phyloP scores from a whole-genome alignment of 2,113 vertebrate species.

The Syrmaticus mikado region DNA sequence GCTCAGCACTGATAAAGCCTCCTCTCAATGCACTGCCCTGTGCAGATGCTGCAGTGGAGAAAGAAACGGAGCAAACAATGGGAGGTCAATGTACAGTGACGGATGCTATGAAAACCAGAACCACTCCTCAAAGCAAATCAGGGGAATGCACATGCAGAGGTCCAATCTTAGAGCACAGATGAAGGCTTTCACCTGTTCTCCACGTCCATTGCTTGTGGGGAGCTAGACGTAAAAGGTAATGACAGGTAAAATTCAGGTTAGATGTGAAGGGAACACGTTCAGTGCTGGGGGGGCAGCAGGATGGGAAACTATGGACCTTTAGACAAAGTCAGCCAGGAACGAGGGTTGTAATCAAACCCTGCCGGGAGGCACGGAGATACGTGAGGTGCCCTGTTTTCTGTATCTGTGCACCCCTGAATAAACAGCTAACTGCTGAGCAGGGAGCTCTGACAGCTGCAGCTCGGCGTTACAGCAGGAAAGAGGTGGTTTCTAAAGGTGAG shows the following conservation, averaged over 20 bases:
- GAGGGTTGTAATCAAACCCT: not conserved
- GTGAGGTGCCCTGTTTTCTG: not conserved
- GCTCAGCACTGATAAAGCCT: not conserved
- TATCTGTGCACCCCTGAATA: not conserved
- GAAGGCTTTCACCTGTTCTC: not conserved
- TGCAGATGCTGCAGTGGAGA: accelerated
- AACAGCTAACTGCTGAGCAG: not conserved
- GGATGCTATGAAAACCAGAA: not conserved
- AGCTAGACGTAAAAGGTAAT: not conserved
- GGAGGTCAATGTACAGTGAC: not conserved
- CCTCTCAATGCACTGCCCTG: accelerated
- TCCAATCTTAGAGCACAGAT: not conserved
- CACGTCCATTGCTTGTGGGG: not conserved
- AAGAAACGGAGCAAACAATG: not conserved
- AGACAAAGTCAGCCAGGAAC: not conserved
- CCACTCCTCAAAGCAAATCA: not conserved
- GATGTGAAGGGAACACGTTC: not conserved
- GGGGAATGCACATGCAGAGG: not conserved
- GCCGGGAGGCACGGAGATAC: not conserved
- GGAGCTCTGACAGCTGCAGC: not conserved
- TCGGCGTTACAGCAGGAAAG: not conserved
- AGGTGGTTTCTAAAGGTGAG: not conserved
- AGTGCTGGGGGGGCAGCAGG: not conserved
- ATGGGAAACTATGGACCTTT: not conserved
- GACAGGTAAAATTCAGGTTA: not conserved